phyloP scores from a whole-genome alignment of 2,888 invertebrate species.

The Phaedon cochleariae region DNA sequence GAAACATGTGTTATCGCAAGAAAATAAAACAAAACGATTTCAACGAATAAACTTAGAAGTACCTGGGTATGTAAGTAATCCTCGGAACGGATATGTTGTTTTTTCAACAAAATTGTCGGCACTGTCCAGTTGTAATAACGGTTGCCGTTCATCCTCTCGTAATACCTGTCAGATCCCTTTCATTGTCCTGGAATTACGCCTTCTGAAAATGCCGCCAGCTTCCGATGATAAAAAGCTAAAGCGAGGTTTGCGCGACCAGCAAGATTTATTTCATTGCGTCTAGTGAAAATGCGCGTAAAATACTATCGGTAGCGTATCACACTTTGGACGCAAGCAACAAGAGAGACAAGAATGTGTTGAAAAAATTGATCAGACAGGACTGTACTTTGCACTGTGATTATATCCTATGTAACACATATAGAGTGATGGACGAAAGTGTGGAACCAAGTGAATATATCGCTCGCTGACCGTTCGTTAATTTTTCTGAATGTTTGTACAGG shows the following conservation, averaged over 20 bases:
- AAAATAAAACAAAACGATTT: too few relatives aligned
- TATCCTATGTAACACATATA: neutral
- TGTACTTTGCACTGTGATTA: conserved; percentile 7
- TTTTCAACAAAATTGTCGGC: neutral
- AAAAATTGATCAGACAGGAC: conserved; percentile 41
- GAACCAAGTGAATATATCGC: too few relatives aligned
- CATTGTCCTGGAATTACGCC: conserved; percentile 24
- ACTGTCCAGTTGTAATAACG: neutral
- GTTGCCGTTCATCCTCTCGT: neutral
- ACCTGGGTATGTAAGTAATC: too few relatives aligned
- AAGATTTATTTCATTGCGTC: conserved; percentile 40
- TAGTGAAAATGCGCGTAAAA: conserved; percentile 34
- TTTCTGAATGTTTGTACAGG: too few relatives aligned
- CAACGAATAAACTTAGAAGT: too few relatives aligned
- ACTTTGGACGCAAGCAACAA: conserved; percentile 34
- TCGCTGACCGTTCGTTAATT: too few relatives aligned
- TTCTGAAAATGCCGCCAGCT: conserved; percentile 33
- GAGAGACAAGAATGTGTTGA: conserved; percentile 35
- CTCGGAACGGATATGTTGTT: too few relatives aligned
- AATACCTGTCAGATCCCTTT: neutral
- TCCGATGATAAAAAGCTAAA: conserved; percentile 30
- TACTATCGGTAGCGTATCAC: conserved; percentile 41
- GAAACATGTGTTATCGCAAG: too few relatives aligned
- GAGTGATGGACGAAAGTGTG: too few relatives aligned
- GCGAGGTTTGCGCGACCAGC: conserved; percentile 32